These are phyloP conservation scores for Apamea crenata DNA, from an alignment of 2,888 invertebrate species.

Conservation along the genomic window DNA sequence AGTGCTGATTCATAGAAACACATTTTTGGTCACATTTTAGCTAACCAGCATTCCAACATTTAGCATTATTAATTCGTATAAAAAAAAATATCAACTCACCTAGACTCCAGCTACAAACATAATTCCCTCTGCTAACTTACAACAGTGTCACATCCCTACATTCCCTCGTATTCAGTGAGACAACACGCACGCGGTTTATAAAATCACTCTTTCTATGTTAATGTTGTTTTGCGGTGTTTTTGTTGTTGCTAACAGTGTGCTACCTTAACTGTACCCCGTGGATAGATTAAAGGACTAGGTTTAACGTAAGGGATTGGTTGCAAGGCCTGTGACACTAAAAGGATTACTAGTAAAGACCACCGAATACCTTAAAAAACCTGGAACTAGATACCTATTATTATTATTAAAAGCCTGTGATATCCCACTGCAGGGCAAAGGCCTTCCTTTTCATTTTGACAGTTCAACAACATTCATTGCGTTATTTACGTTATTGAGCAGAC, in stretches of 20 bases:
- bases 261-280: constrained; percentile 46
- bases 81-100: neutral
- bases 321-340: neutral
- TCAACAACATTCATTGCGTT: too few species aligned
- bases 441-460: too few species aligned
- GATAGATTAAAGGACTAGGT: constrained; percentile 25
- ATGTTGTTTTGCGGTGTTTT: constrained; percentile 70
- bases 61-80: neutral
- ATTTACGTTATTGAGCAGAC: too few species aligned
- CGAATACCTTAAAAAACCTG: neutral
- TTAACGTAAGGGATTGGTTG: constrained; percentile 32
- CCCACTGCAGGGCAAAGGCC: too few species aligned
- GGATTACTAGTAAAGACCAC: neutral
- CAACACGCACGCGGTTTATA: constrained; percentile 75
- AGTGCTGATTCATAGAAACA: neutral
- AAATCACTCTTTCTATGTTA: constrained; percentile 80
- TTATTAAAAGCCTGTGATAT: too few species aligned
- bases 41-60: neutral
- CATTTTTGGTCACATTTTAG: neutral
- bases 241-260: constrained; percentile 52
- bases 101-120: neutral
- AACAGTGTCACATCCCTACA: constrained; percentile 59
- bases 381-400: neutral
- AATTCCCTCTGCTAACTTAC: constrained; percentile 9
- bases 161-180: constrained; percentile 68